Conservation (phyloP, 2,797 vertebrate species). For the Microctenopoma lineatum region DNA sequence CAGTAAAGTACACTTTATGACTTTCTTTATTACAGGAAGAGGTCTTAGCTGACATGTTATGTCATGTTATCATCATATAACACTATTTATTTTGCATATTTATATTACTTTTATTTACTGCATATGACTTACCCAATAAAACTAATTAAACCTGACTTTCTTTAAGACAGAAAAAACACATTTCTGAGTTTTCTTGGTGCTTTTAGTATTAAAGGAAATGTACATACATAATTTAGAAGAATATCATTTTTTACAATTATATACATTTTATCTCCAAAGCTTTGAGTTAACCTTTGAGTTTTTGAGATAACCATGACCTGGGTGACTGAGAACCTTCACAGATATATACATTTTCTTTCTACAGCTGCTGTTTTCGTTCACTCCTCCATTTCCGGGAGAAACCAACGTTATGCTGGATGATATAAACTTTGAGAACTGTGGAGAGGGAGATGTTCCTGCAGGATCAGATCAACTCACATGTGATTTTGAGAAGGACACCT, state of each 20-base stretch:
- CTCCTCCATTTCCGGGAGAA: accelerated
- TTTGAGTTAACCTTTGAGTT: too few relatives aligned
- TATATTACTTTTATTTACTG: slow-evolving; percentile 3
- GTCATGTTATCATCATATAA: not conserved
- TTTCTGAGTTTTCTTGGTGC: not conserved
- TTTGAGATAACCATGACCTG: too few relatives aligned
- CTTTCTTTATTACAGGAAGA: not conserved
- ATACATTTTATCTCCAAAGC: too few relatives aligned
- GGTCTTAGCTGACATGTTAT: not conserved
- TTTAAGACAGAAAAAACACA: not conserved
- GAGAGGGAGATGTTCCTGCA: slow-evolving; percentile 72
- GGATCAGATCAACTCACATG: slow-evolving; percentile 78
- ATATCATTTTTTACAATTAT: not conserved
- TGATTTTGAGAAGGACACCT: slow-evolving; percentile 79
- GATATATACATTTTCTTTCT: not conserved
- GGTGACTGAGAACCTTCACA: too few relatives aligned
- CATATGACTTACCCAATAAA: too few relatives aligned
- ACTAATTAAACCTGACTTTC: too few relatives aligned
- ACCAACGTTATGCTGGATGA: slow-evolving; percentile 80
- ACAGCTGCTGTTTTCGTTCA: slow-evolving; percentile 73
- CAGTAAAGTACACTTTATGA: slow-evolving; percentile 21
- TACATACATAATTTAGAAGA: not conserved
- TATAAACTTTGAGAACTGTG: slow-evolving; percentile 74
- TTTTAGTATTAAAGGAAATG: too few relatives aligned
- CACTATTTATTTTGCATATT: not conserved